Conservation (phyloP, 1,140 invertebrate species). For the Drosophila elegans region DNA sequence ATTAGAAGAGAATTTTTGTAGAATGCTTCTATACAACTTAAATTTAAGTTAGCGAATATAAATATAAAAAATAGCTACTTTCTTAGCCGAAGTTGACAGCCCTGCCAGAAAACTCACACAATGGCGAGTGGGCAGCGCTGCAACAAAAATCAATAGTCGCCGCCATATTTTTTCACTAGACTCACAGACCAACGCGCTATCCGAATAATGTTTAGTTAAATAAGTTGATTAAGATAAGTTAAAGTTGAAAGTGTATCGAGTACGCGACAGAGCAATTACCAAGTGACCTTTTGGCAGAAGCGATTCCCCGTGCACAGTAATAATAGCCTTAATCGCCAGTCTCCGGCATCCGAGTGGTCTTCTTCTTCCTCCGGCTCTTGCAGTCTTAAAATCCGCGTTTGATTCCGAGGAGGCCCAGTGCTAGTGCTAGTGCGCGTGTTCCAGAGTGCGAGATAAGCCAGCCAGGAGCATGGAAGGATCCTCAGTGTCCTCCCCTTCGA, state of each 20-base stretch:
- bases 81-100: not conserved
- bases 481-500: slow-evolving; percentile 61
- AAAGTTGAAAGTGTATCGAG: slow-evolving; percentile 24
- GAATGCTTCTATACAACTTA: too few species aligned
- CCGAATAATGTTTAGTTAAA: slow-evolving; percentile 62
- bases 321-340: not conserved
- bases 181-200: slow-evolving; percentile 54
- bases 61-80: too few species aligned
- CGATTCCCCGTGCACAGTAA: not conserved
- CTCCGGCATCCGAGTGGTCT: slow-evolving; percentile 42
- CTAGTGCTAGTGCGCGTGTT: slow-evolving; percentile 36
- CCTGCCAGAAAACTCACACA: not conserved
- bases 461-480: slow-evolving; percentile 72
- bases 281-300: not conserved
- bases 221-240: slow-evolving; percentile 34
- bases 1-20: too few species aligned
- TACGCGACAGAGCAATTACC: slow-evolving; percentile 8
- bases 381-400: slow-evolving; percentile 21
- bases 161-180: slow-evolving; percentile 79
- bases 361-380: slow-evolving; percentile 25
- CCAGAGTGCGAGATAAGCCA: slow-evolving; percentile 31
- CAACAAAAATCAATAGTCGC: slow-evolving; percentile 75
- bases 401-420: slow-evolving; percentile 9
- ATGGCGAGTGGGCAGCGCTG: slow-evolving; percentile 22
- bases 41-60: too few species aligned